Conservation (phyloP, 2,797 vertebrate species). For the Poecilia picta region DNA sequence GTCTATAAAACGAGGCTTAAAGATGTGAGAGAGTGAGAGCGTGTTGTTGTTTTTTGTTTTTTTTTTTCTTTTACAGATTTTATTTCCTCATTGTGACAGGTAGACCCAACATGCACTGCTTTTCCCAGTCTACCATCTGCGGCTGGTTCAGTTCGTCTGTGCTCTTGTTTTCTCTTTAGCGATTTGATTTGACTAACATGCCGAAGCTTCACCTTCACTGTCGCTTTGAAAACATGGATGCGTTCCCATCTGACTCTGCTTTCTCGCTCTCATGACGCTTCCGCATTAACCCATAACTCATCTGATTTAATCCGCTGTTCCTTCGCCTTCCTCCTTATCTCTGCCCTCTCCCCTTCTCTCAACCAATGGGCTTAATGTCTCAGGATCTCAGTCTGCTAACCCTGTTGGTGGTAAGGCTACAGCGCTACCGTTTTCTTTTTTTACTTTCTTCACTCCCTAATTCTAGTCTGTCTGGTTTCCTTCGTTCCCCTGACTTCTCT, state of each 20-base stretch:
- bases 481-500: conserved; percentile 62
- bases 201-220: conserved; percentile 65
- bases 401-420: conserved; percentile 96
- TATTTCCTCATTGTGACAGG: conserved; percentile 60
- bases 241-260: conserved; percentile 71
- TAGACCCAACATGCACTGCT: conserved; percentile 74
- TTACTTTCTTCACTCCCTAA: conserved; percentile 52
- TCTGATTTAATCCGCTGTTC: conserved; percentile 91
- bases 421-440: conserved; percentile 76
- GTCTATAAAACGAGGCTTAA: background rate
- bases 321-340: conserved; percentile 78
- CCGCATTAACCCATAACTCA: conserved; percentile 83
- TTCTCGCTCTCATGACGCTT: conserved; percentile 84
- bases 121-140: conserved; percentile 54
- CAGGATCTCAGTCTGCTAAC: conserved; percentile 99
- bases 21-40: background rate
- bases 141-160: conserved; percentile 54
- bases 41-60: no score
- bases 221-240: conserved; percentile 52
- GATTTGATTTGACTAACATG: conserved; percentile 38
- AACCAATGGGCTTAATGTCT: conserved; percentile 86
- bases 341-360: conserved; percentile 72
- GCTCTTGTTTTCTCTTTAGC: conserved; percentile 48
- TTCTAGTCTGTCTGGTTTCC: conserved; percentile 65
- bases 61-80: conserved; percentile 49